Base-by-base conservation (phyloP, 2,113 vertebrate genomes). In the Eulacestoma nigropectus region DNA sequence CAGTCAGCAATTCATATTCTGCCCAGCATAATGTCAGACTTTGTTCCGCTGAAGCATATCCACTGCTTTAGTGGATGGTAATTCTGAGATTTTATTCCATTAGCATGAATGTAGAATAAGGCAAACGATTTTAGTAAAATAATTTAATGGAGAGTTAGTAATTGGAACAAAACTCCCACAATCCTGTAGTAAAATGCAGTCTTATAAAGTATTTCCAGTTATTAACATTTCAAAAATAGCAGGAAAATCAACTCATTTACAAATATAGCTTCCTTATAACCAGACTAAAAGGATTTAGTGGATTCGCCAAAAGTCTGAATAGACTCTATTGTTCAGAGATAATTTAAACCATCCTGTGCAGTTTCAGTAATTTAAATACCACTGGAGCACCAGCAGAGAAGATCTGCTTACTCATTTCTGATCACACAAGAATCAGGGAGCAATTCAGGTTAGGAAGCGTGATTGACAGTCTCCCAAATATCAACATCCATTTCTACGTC, bases 331-430 rank as follows among this genome's bases (percentile, higher is more conserved):
- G 92, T 97, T 97, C 77, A 74, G 78, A 88, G 46, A 30, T 95
- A 96, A 97, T 96, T 96, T 91, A 96, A 96, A 95, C 68, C 82
- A 96, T 92, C 69, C 77, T 94, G 39, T 53, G 62, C 46, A 80
- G 83, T 89, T 92, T 79, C 49, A 90, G 65, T 60, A 76, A 67
- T 85, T 94, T 87, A 91, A 92, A 93, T 82, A 65, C 25, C 67
- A 62, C 30, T 72, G 53, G 29, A 93, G 44, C n/a, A 74, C 29
- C 69, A 87, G 57, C 32, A 90, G 60, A 77, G 79, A 74, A 75
- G 68, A 84, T 78, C 69, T 96, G 25, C 39, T 84, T 89, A 29
- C 37, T 84, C 23, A 16, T 92, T 69, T 84, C 73, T 65, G 32
- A 84, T 81, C 59, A 81, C 47, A 87, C n/a, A 56, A 56, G 50